phyloP scores from a whole-genome alignment of 1,140 invertebrate genomes.

The Periplaneta americana region DNA sequence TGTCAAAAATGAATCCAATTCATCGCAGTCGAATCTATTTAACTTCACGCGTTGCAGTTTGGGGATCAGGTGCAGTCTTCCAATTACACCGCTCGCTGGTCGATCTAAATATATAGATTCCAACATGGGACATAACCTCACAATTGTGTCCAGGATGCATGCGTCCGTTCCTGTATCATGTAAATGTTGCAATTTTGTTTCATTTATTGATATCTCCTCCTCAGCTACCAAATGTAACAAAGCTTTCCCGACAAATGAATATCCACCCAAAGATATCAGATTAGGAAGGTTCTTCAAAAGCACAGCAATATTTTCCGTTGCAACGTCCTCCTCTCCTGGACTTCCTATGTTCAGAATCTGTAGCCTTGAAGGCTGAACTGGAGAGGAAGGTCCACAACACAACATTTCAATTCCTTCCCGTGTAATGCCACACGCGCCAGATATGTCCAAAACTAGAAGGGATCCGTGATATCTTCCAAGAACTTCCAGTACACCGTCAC shows the following conservation, averaged over 20 bases:
- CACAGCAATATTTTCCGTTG: constrained; percentile 38
- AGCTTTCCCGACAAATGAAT: constrained; percentile 55
- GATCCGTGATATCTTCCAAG: background rate
- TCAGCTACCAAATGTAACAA: constrained; percentile 24
- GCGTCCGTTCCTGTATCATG: constrained; percentile 52
- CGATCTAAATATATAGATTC: constrained; percentile 55
- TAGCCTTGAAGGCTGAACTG: background rate
- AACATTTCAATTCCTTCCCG: background rate
- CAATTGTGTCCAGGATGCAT: constrained; percentile 47
- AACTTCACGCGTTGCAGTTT: constrained; percentile 50
- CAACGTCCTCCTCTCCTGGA: constrained; percentile 50
- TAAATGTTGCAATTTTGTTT: constrained; percentile 51
- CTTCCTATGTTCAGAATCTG: constrained; percentile 53
- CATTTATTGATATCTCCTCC: constrained; percentile 27
- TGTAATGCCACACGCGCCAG: background rate
- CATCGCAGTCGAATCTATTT: constrained; percentile 51
- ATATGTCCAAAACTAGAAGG: background rate
- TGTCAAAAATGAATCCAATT: constrained; percentile 49
- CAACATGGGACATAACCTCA: constrained; percentile 48
- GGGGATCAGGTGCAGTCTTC: constrained; percentile 42
- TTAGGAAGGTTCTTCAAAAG: constrained; percentile 53
- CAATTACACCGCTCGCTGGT: constrained; percentile 46
- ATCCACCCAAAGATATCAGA: constrained; percentile 51
- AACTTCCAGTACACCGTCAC: background rate
- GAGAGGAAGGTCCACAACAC: background rate